phyloP scores from a whole-genome alignment of 2,797 vertebrate species.

The Falco cherrug region DNA sequence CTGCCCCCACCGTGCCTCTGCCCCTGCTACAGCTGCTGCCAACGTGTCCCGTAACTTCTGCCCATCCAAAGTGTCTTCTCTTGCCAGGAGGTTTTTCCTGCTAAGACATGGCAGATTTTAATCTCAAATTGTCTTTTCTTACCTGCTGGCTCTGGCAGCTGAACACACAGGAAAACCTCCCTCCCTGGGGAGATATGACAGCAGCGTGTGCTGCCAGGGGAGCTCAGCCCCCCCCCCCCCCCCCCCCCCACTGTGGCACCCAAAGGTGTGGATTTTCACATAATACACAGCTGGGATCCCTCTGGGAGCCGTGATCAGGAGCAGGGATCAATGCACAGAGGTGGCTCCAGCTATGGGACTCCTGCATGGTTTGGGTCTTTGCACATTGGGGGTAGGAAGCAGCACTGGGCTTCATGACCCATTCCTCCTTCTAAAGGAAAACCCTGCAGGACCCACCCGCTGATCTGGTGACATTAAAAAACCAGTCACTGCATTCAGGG shows the following conservation, averaged over 20 bases:
- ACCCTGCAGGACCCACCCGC: neutral
- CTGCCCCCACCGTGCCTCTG: neutral
- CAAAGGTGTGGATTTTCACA: neutral
- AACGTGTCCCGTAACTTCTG: fast-evolving
- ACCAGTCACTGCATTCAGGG: neutral
- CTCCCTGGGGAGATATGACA: neutral
- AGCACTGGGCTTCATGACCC: neutral
- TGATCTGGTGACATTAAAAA: neutral
- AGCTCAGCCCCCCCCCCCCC: neutral
- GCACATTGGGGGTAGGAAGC: neutral
- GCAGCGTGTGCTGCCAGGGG: fast-evolving
- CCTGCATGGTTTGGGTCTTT: neutral
- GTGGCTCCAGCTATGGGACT: neutral
- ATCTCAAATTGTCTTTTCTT: neutral
- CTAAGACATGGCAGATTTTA: neutral
- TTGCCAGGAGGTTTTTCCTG: fast-evolving
- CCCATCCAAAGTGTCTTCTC: neutral
- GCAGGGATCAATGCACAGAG: fast-evolving
- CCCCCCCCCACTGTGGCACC: fast-evolving
- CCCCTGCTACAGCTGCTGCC: neutral
- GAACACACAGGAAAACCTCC: fast-evolving
- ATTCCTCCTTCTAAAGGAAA: neutral
- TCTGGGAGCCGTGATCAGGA: fast-evolving
- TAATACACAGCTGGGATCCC: neutral
- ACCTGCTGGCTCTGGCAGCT: neutral